These are phyloP conservation scores for Chaenocephalus aceratus DNA, from an alignment of 2,113 vertebrate species.

Conservation along the genomic window DNA sequence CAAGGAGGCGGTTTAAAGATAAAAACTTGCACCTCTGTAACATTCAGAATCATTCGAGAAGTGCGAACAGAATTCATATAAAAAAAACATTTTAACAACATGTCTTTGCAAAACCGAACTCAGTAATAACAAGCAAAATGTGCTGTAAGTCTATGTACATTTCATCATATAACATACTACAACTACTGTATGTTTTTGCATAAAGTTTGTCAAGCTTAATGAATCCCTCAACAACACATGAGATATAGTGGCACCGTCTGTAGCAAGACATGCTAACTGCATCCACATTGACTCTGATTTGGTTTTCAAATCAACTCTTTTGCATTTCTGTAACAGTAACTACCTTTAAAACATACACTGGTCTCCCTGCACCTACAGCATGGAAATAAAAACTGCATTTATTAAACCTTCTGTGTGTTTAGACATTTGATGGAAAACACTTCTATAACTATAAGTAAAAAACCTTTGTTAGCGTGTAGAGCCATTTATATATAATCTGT, in stretches of 20 bases:
- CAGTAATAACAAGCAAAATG: constrained; percentile 57
- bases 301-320: constrained; percentile 27
- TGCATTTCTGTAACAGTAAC: constrained; percentile 42
- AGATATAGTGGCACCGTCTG: constrained; percentile 8
- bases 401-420: constrained; percentile 10
- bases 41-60: constrained; percentile 73
- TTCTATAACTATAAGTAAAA: constrained; percentile 28
- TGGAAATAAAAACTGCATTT: constrained; percentile 10
- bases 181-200: constrained; percentile 45
- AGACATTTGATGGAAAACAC: constrained; percentile 22
- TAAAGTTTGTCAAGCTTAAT: constrained; percentile 61
- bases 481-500: constrained; percentile 36
- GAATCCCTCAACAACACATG: constrained; percentile 47
- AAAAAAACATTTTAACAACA: constrained; percentile 45
- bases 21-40: constrained; percentile 54
- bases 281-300: constrained; percentile 5
- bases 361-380: not conserved
- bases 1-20: constrained; percentile 51
- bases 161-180: constrained; percentile 51
- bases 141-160: constrained; percentile 66
- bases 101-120: constrained; percentile 37
- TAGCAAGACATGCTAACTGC: constrained; percentile 2
- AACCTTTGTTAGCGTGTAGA: constrained; percentile 56
- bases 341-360: constrained; percentile 8
- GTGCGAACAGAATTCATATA: constrained; percentile 59